These are phyloP conservation scores for Drosophila orosa DNA, from an alignment of 1,140 invertebrate species.

Conservation along the genomic window DNA sequence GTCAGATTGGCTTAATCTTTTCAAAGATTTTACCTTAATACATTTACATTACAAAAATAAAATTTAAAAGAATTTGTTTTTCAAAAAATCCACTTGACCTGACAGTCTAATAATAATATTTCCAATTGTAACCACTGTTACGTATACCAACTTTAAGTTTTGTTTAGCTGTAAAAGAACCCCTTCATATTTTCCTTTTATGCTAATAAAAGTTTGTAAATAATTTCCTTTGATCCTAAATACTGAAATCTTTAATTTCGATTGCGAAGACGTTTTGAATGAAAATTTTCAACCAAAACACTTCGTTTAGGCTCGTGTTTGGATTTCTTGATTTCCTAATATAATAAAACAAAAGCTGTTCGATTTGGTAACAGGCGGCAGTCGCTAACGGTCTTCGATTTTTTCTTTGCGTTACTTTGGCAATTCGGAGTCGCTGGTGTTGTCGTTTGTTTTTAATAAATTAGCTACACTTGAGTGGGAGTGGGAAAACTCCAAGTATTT, in stretches of 20 bases:
- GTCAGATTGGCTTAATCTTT: no score
- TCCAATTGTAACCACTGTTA: no score
- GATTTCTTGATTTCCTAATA: slow-evolving; percentile 11
- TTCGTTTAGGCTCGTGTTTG: slow-evolving; percentile 1
- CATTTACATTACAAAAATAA: no score
- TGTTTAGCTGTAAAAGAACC: background rate
- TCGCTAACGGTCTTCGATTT: slow-evolving; percentile 20
- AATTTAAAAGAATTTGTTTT: no score
- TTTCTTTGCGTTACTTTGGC: slow-evolving; percentile 50
- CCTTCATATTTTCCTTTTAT: background rate
- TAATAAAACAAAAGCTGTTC: slow-evolving; percentile 31
- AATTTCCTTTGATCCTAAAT: background rate
- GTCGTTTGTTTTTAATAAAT: slow-evolving; percentile 73
- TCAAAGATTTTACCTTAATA: no score
- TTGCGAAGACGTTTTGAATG: background rate
- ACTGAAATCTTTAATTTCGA: background rate
- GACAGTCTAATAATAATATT: background rate
- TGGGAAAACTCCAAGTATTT: background rate
- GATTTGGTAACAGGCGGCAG: slow-evolving; percentile 18
- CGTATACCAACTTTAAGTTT: background rate
- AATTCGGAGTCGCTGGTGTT: slow-evolving; percentile 48
- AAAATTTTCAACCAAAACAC: background rate
- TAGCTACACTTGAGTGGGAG: slow-evolving; percentile 31
- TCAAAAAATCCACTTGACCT: no score
- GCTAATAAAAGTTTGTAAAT: background rate